Conservation (phyloP, 2,888 invertebrate species). For the Lasiommata megera region DNA sequence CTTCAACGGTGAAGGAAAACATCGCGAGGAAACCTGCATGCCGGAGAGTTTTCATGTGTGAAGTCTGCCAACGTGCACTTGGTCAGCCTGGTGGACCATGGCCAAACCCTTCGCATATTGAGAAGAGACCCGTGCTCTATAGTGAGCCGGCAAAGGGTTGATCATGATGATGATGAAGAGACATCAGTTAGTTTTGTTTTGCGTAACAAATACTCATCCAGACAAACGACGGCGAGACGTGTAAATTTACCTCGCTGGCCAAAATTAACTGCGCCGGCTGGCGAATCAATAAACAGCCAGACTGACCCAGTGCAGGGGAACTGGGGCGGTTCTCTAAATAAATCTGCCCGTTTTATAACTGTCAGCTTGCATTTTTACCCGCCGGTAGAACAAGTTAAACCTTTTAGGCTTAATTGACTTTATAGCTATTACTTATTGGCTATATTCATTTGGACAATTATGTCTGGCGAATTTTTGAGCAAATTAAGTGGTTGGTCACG, state of each 20-base stretch:
- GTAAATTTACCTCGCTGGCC: constrained; percentile 49
- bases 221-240: not conserved
- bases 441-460: not conserved
- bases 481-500: too few species aligned
- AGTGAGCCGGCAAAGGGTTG: too few species aligned
- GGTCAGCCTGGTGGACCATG: too few species aligned
- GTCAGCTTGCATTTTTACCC: constrained; percentile 56
- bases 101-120: too few species aligned
- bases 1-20: too few species aligned
- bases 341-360: constrained; percentile 60
- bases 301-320: constrained; percentile 68
- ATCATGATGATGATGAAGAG: too few species aligned
- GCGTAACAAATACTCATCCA: not conserved
- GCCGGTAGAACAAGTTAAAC: constrained; percentile 48
- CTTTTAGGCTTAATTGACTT: constrained; percentile 43
- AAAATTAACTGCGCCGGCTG: constrained; percentile 70
- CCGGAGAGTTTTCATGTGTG: too few species aligned
- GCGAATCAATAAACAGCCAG: constrained; percentile 72
- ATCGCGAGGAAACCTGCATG: too few species aligned
- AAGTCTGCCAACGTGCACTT: too few species aligned
- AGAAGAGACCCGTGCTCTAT: too few species aligned
- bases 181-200: too few species aligned
- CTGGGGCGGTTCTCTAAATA: constrained; percentile 70
- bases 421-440: not conserved
- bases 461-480: too few species aligned